These are phyloP conservation scores for Holothuria glaberrima DNA, from an alignment of 35 echinoderm and acorn worm genomes.

Conservation along the genomic window DNA sequence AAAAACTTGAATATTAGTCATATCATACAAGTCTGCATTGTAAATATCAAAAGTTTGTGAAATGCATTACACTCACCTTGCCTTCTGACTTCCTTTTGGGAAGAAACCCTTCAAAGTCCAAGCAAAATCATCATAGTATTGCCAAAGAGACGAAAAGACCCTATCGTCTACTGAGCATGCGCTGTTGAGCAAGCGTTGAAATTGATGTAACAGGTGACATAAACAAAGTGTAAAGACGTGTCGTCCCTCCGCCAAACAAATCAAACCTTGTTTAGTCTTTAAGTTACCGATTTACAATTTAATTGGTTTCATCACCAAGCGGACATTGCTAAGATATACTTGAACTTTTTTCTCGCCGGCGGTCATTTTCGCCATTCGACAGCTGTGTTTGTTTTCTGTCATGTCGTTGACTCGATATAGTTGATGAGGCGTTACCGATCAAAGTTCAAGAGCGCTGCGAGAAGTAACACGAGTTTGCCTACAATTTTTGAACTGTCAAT, in stretches of 20 bases:
- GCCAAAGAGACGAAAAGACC: background rate
- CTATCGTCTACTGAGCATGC: background rate
- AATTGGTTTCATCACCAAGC: constrained; percentile 30
- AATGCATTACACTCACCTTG: background rate
- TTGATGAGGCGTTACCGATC: constrained; percentile 39
- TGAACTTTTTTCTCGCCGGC: constrained; percentile 7
- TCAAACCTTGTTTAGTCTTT: constrained; percentile 31
- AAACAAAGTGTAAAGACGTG: background rate
- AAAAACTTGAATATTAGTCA: too few relatives aligned
- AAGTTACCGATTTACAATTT: constrained; percentile 45
- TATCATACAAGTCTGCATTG: background rate
- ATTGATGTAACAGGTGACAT: constrained; percentile 39
- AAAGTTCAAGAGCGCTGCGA: background rate
- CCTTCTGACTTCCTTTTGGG: background rate
- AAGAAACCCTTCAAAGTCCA: background rate
- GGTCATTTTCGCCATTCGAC: background rate
- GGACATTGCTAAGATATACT: constrained; percentile 24
- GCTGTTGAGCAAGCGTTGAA: background rate
- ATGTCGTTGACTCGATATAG: background rate
- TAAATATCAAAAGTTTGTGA: background rate
- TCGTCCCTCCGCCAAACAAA: background rate
- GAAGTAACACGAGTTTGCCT: too few relatives aligned
- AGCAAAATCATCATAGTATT: background rate
- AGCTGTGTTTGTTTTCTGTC: constrained; percentile 36
- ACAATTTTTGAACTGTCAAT: too few relatives aligned